phyloP scores from a whole-genome alignment of 2,797 vertebrate species.

The Buceros bicornis region DNA sequence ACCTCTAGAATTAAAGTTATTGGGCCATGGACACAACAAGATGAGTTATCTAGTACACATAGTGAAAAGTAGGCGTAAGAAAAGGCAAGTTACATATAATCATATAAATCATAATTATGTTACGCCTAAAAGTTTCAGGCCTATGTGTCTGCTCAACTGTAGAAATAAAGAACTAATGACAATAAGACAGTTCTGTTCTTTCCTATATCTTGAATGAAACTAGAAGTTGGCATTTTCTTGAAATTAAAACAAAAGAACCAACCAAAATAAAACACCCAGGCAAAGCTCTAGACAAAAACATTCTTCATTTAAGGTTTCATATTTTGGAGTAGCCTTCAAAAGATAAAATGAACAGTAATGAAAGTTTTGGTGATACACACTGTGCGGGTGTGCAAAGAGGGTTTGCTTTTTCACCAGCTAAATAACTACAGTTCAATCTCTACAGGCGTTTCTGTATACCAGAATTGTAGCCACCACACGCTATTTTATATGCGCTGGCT shows the following conservation, averaged over 20 bases:
- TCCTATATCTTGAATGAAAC: neutral
- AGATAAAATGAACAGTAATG: neutral
- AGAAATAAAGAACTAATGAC: neutral
- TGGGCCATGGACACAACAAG: neutral
- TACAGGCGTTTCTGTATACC: neutral
- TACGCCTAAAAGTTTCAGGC: neutral
- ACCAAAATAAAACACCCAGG: neutral
- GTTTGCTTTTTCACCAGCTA: neutral
- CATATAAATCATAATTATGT: neutral
- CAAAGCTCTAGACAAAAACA: neutral
- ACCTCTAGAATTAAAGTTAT: neutral
- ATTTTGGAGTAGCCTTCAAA: neutral
- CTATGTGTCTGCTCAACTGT: neutral
- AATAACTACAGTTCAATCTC: neutral
- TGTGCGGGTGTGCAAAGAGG: neutral
- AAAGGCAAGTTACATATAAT: neutral
- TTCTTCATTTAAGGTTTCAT: neutral
- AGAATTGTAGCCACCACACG: neutral
- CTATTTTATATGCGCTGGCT: neutral
- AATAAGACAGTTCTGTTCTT: neutral
- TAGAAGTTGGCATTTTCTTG: neutral
- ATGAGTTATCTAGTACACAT: neutral
- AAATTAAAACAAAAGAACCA: neutral
- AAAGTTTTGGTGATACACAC: neutral
- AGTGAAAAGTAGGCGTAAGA: neutral